Evolutionary conservation across 2,888 invertebrate genomes (phyloP), one percentile per base, ranked within the genome.

Genomic region (Hybos culiciformis): DNA sequence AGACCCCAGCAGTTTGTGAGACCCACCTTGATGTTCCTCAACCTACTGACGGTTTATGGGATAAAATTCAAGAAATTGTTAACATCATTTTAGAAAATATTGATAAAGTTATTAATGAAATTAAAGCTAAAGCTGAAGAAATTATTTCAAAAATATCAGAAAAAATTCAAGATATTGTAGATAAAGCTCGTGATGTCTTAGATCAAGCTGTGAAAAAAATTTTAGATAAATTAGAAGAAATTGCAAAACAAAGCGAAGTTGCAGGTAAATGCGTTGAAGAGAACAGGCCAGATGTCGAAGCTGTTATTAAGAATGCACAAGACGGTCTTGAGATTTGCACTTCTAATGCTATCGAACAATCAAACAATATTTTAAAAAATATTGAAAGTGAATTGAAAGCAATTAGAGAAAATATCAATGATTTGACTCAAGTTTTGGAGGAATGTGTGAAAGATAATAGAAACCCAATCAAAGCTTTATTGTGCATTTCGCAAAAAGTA

Each of bases 181-280:
- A n/a, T 24, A 8, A 33, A 34, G 11, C 34, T 5, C 12, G 18
- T 18, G 34, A 17, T 11, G 7, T 8, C 23, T 17, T 41, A 15
- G 23, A 33, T n/a, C 14, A 19, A 23, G 31, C 23, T 29, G 18
- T 18, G 2, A 14, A 36, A 4, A 17, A 26, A 29, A 20, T 33
- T 20, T 4, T 26, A n/a, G n/a, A 26, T 18, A 37, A 19, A 20
- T 29, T 42, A 17, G 23, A 29, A 6, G 37, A 37, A 26, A 29
- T 36, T 14, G 37, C 36, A 2, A 19, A 42, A 36, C 12, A 36
- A 20, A 24, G 14, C 29, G 37, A 26, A 29, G 4, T 6, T 26
- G 37, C 42, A 4, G 4, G n/a, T 17, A 6, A 26, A 37, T 42
- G 42, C 19, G 37, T 37, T 12, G 37, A 42, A 12, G 12, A 29